Conservation (phyloP, 2,113 vertebrate species). For the Sinocyclocheilus anshuiensis region DNA sequence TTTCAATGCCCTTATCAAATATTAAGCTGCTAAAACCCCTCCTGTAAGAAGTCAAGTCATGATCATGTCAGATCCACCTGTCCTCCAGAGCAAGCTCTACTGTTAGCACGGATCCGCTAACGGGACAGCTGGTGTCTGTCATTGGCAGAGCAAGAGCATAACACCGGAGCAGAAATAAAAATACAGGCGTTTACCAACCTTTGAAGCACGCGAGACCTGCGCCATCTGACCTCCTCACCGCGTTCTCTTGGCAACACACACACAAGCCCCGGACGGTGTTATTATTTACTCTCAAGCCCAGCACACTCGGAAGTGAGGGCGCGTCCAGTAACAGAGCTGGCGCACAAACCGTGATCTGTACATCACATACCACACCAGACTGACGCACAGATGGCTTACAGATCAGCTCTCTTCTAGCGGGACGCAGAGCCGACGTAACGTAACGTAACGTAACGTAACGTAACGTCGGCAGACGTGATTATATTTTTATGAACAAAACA, state of each 20-base stretch:
- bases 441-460: neutral
- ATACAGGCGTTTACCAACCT: slow-evolving; percentile 19
- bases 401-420: slow-evolving; percentile 22
- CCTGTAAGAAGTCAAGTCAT: neutral
- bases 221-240: slow-evolving; percentile 21
- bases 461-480: neutral
- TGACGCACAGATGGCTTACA: neutral
- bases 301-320: slow-evolving; percentile 31
- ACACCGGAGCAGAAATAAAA: neutral
- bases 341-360: slow-evolving; percentile 14
- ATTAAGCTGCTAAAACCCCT: neutral
- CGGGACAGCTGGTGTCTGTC: slow-evolving; percentile 10
- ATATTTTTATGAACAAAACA: no score
- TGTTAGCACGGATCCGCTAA: slow-evolving; percentile 41
- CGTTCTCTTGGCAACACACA: slow-evolving; percentile 21
- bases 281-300: slow-evolving; percentile 46
- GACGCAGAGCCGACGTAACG: neutral
- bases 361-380: neutral
- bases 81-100: slow-evolving; percentile 6
- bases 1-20: neutral
- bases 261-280: slow-evolving; percentile 21
- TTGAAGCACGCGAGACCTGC: neutral
- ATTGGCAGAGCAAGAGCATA: neutral
- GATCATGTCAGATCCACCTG: slow-evolving; percentile 49
- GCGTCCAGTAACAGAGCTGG: neutral